Evolutionary conservation across 1,140 invertebrate genomes (phyloP).

Genomic region (Hyles euphorbiae): DNA sequence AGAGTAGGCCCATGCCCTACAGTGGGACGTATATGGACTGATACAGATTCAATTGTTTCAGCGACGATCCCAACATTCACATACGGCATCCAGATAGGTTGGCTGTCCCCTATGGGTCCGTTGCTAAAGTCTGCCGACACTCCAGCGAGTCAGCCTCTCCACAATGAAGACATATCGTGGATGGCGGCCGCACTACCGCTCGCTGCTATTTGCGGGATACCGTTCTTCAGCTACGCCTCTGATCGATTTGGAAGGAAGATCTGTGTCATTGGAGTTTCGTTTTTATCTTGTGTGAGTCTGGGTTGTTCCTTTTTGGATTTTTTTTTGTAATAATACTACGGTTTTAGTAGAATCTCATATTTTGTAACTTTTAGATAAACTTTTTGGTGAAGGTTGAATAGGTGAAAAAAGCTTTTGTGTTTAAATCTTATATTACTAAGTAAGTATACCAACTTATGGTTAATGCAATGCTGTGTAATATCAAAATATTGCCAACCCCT

Average conservation of each 20-base stretch:
- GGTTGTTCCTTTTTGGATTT: neutral
- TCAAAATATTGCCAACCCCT: too few species aligned
- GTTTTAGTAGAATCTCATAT: neutral
- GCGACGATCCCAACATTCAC: slow-evolving; percentile 58
- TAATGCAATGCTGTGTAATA: too few species aligned
- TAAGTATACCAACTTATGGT: too few species aligned
- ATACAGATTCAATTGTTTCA: slow-evolving; percentile 33
- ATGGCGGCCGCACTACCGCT: slow-evolving; percentile 38
- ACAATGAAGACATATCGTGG: slow-evolving; percentile 34
- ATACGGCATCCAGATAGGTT: slow-evolving; percentile 61
- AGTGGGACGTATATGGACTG: too few species aligned
- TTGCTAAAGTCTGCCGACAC: slow-evolving; percentile 43
- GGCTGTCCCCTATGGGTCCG: slow-evolving; percentile 58
- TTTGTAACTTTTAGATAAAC: too few species aligned
- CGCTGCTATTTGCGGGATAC: slow-evolving; percentile 35
- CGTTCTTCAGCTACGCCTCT: slow-evolving; percentile 36
- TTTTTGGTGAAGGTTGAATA: too few species aligned
- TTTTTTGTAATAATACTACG: neutral
- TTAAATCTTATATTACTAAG: too few species aligned
- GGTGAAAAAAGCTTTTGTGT: too few species aligned
- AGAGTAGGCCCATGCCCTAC: too few species aligned
- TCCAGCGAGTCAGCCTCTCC: slow-evolving; percentile 29
- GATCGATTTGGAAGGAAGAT: slow-evolving; percentile 37
- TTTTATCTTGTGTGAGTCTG: slow-evolving; percentile 35
- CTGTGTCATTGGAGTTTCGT: slow-evolving; percentile 31